Evolutionary conservation across 2,888 invertebrate species (phyloP).

Genomic region (Hofmannophila pseudospretella): DNA sequence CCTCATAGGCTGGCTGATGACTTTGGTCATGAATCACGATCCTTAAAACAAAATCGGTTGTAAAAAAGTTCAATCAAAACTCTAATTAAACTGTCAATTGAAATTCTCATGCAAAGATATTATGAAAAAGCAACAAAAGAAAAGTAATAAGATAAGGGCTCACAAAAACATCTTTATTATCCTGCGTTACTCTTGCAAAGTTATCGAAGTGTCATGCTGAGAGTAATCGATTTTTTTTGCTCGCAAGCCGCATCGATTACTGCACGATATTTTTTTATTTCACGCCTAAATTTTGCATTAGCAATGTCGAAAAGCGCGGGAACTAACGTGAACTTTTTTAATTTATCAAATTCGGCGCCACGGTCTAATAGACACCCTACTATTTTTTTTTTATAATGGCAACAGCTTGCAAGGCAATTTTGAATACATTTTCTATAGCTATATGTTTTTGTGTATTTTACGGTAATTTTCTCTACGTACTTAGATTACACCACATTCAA

Average conservation of each 20-base stretch:
- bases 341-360: slow-evolving; percentile 22
- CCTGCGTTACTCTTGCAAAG: slow-evolving; percentile 27
- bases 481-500: slow-evolving; percentile 39
- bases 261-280: slow-evolving; percentile 8
- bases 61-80: too few relatives aligned
- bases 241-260: slow-evolving; percentile 24
- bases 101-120: background rate
- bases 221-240: slow-evolving; percentile 39
- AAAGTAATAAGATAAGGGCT: slow-evolving; percentile 23
- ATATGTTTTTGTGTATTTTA: slow-evolving; percentile 24
- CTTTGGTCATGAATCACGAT: too few relatives aligned
- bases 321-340: slow-evolving; percentile 4
- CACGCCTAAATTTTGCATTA: slow-evolving; percentile 3
- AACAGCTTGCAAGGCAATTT: slow-evolving; percentile 7
- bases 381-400: slow-evolving; percentile 14
- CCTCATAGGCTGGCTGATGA: too few relatives aligned
- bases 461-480: slow-evolving; percentile 28
- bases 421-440: slow-evolving; percentile 6
- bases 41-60: too few relatives aligned
- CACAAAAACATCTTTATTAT: slow-evolving; percentile 38
- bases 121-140: slow-evolving; percentile 16
- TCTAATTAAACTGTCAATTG: background rate
- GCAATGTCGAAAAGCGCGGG: slow-evolving; percentile 1
- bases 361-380: slow-evolving; percentile 40
- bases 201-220: slow-evolving; percentile 34